Evolutionary conservation across 2,113 vertebrate genomes (phyloP).

Genomic region (Irena cyanogastra): DNA sequence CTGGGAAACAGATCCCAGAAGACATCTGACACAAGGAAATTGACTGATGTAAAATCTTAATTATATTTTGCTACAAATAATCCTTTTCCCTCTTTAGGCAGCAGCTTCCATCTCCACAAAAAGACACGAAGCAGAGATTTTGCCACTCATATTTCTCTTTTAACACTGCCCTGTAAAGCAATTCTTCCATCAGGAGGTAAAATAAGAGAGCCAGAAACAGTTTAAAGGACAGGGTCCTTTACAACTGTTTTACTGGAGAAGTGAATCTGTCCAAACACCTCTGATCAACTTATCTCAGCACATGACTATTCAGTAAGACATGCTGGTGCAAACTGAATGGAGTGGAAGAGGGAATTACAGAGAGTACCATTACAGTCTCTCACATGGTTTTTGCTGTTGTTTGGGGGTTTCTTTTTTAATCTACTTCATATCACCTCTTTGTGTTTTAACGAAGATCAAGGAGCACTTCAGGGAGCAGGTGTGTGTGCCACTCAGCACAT

Average conservation of each 20-base stretch:
- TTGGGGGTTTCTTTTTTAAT: background rate
- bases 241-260: background rate
- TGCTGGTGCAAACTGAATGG: background rate
- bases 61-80: background rate
- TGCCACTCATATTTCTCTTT: background rate
- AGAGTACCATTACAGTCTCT: background rate
- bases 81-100: background rate
- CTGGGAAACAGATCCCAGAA: background rate
- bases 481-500: background rate
- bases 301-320: background rate
- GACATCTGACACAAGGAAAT: background rate
- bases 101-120: background rate
- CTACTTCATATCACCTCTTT: background rate
- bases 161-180: background rate
- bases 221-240: background rate
- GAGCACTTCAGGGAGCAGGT: background rate
- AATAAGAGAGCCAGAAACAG: background rate
- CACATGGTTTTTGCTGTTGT: background rate
- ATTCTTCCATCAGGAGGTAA: background rate
- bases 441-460: background rate
- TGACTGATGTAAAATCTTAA: background rate
- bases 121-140: background rate
- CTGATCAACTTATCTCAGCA: background rate
- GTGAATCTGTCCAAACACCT: background rate
- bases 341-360: background rate